Evolutionary conservation across 35 echinoderm and acorn worm species (phyloP), one percentile per base, ranked within the genome.

Genomic region (Lytechinus variegatus): DNA sequence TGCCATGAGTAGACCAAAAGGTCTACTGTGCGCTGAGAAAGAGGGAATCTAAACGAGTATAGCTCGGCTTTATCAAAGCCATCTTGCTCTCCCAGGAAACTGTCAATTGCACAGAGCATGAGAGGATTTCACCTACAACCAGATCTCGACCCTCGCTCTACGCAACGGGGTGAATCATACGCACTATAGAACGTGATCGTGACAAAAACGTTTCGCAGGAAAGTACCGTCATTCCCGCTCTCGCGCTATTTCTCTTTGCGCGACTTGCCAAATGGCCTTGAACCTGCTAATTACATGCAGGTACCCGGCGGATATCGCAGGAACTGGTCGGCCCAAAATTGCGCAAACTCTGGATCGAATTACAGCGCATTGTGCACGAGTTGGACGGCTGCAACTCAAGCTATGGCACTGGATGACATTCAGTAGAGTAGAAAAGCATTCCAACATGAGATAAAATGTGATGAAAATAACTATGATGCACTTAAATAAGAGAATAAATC

Each of bases 181-280:
- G 66, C 66, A 79, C 66, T 79, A 79, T 44, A 79, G n/a, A 79
- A 79, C 66, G 66, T 79, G 14, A 79, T 79, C 66, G 5, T 79
- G 66, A 79, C 66, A 79, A 79, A 79, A 79, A 79, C 66, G 14
- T 79, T 79, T 79, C 66, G 16, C 66, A 79, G 66, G 66, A 79
- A 79, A 79, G 66, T 79, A 79, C 66, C 5, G 66, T 79, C 66
- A 79, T 79, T 79, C 66, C 66, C 66, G 16, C 66, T 79, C n/a
- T 79, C 66, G 16, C 21, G 14, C 66, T n/a, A 79, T 79, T 79
- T 79, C 66, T 79, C 21, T 79, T 79, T 79, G 66, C 66, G 19
- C 3, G 66, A n/a, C 66, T 79, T 79, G 66, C 66, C 14, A 79
- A 79, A 79, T 7, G 19, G 66, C 66, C 66, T 79, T 79, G 66